These are phyloP conservation scores for Coelogynopora nodosa DNA, from an alignment of 2,888 invertebrate species.

Conservation along the genomic window DNA sequence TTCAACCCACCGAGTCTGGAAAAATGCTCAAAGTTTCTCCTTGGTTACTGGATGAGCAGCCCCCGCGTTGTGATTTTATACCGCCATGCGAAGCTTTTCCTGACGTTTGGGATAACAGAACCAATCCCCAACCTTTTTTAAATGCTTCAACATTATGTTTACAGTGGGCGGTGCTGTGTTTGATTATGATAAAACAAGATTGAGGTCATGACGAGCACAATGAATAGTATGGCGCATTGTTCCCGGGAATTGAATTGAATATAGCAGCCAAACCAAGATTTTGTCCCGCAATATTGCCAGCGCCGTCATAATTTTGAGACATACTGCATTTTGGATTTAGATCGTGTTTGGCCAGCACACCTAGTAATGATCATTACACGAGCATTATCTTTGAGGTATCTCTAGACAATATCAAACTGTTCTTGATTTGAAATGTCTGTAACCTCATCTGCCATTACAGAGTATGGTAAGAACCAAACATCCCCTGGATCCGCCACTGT, in stretches of 20 bases:
- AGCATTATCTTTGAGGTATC: too few species aligned
- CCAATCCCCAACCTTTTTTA: background rate
- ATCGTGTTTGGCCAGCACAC: too few species aligned
- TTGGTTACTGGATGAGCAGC: too few species aligned
- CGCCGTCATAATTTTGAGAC: background rate
- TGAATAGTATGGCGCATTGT: background rate
- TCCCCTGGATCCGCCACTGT: too few species aligned
- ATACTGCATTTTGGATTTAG: background rate
- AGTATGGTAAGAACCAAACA: too few species aligned
- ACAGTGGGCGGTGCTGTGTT: background rate
- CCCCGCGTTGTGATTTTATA: background rate
- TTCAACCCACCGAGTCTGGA: background rate
- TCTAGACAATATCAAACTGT: too few species aligned
- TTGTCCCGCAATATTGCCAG: background rate
- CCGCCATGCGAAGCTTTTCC: background rate
- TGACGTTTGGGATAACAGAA: background rate
- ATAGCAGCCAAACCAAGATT: background rate
- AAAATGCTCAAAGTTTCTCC: background rate
- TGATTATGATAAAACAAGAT: background rate
- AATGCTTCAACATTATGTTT: background rate
- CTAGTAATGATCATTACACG: too few species aligned
- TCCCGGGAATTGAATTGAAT: background rate
- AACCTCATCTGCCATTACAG: too few species aligned
- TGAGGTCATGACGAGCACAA: background rate
- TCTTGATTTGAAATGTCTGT: too few species aligned